Evolutionary conservation across 1,140 invertebrate genomes (phyloP).

Genomic region (Arctopsyche grandis): DNA sequence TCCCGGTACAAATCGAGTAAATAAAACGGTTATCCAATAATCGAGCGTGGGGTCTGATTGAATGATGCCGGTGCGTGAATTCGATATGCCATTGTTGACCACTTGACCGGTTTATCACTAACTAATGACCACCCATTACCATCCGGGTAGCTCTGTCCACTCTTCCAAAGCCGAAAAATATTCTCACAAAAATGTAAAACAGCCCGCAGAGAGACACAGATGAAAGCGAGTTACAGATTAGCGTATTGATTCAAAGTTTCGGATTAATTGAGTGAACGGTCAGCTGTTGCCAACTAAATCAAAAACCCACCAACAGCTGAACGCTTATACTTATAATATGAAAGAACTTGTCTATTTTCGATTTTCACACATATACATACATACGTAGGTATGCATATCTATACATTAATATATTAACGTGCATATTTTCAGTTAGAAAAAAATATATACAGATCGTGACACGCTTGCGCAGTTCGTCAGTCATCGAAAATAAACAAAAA

Average conservation of each 20-base stretch:
- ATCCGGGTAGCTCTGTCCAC: background rate
- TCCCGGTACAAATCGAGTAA: constrained; percentile 40
- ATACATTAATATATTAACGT: background rate
- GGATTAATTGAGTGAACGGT: constrained; percentile 34
- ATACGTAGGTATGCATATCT: too few relatives aligned
- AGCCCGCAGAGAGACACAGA: background rate
- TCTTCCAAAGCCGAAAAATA: background rate
- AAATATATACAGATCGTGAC: background rate
- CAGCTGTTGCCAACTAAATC: constrained; percentile 42
- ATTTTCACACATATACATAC: constrained; percentile 15
- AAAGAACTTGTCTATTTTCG: constrained; percentile 14
- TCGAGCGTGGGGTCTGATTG: constrained; percentile 37
- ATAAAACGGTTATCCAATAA: constrained; percentile 50
- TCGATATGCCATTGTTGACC: constrained; percentile 48
- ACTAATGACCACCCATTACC: constrained; percentile 33
- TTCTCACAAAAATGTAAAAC: background rate
- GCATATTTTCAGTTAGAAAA: background rate
- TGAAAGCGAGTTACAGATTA: constrained; percentile 39
- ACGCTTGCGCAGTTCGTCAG: constrained; percentile 2
- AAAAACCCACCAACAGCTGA: constrained; percentile 26
- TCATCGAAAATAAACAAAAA: constrained; percentile 22
- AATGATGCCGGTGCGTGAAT: constrained; percentile 40
- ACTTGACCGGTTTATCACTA: constrained; percentile 40
- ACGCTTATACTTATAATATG: background rate
- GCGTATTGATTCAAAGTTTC: constrained; percentile 34